These are phyloP conservation scores for Istiophorus platypterus DNA, from an alignment of 2,113 vertebrate species.

Conservation along the genomic window DNA sequence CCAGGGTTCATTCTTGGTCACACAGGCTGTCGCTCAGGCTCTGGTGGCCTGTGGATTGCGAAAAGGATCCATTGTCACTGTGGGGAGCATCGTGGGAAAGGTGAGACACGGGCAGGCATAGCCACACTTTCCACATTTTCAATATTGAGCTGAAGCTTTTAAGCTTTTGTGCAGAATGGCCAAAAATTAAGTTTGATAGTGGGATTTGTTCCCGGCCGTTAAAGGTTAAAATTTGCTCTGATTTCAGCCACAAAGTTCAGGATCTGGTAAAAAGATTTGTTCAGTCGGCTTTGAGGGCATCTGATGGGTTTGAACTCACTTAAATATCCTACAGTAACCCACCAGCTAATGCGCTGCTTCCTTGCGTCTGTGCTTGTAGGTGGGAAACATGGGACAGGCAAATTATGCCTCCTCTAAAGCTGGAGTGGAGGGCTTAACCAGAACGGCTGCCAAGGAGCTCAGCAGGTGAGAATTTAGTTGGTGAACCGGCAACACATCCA, in stretches of 20 bases:
- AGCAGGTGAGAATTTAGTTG: slow-evolving; percentile 77
- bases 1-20: slow-evolving; percentile 89
- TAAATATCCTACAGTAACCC: not conserved
- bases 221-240: too few relatives aligned
- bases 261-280: too few relatives aligned
- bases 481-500: rapidly evolving
- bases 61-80: slow-evolving; percentile 90
- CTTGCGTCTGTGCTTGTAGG: slow-evolving; percentile 73
- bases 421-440: slow-evolving; percentile 89
- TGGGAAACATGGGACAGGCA: slow-evolving; percentile 90
- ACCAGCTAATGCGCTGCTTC: not conserved
- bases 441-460: slow-evolving; percentile 87
- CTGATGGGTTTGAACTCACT: not conserved
- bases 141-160: too few relatives aligned
- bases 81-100: slow-evolving; percentile 92
- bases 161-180: too few relatives aligned
- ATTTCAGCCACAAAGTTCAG: too few relatives aligned
- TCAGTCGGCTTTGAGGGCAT: too few relatives aligned
- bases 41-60: slow-evolving; percentile 84
- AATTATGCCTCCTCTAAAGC: slow-evolving; percentile 92
- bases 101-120: slow-evolving; percentile 64
- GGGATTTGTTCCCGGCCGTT: too few relatives aligned
- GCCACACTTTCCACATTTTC: not conserved
- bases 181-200: too few relatives aligned
- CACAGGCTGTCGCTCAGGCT: slow-evolving; percentile 87